These are phyloP conservation scores for Heterotilapia buettikoferi DNA, from an alignment of 2,113 vertebrate genomes.

Conservation along the genomic window DNA sequence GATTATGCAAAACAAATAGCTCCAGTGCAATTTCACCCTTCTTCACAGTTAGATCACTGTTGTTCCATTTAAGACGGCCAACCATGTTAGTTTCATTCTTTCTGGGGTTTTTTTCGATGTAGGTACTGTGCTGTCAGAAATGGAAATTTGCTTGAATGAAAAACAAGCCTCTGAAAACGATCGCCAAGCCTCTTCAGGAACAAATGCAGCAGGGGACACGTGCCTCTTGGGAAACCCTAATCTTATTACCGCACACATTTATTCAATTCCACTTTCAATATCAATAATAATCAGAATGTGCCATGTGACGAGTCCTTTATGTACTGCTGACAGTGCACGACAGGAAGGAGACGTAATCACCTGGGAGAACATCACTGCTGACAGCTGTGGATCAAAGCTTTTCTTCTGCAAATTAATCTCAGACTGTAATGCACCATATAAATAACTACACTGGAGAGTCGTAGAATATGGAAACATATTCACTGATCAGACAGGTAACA, in stretches of 20 bases:
- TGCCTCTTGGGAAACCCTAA: slow-evolving; percentile 63
- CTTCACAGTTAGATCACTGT: background rate
- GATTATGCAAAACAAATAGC: slow-evolving; percentile 22
- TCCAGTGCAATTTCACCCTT: background rate
- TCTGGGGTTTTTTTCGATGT: slow-evolving; percentile 15
- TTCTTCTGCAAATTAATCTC: slow-evolving; percentile 42
- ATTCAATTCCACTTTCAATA: slow-evolving; percentile 68
- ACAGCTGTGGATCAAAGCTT: slow-evolving; percentile 54
- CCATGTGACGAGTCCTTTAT: slow-evolving; percentile 51
- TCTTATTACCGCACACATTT: slow-evolving; percentile 64
- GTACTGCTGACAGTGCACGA: slow-evolving; percentile 51
- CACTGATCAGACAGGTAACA: background rate
- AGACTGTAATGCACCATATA: slow-evolving; percentile 13
- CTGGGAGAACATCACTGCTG: slow-evolving; percentile 53
- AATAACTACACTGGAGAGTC: slow-evolving; percentile 23
- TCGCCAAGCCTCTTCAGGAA: slow-evolving; percentile 37
- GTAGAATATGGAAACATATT: background rate
- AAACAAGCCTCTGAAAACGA: slow-evolving; percentile 40
- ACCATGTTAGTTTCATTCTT: slow-evolving; percentile 16
- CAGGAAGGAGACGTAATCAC: slow-evolving; percentile 55
- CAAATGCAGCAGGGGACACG: slow-evolving; percentile 24
- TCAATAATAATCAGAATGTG: slow-evolving; percentile 53
- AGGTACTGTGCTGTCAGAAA: slow-evolving; percentile 25
- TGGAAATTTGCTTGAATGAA: slow-evolving; percentile 45
- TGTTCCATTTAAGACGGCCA: slow-evolving; percentile 14